Percentiles rank a stretch among this genome's conserved stretches.
Conservation (phyloP, 2,888 invertebrate genomes). For the Eudemis profundana region DNA sequence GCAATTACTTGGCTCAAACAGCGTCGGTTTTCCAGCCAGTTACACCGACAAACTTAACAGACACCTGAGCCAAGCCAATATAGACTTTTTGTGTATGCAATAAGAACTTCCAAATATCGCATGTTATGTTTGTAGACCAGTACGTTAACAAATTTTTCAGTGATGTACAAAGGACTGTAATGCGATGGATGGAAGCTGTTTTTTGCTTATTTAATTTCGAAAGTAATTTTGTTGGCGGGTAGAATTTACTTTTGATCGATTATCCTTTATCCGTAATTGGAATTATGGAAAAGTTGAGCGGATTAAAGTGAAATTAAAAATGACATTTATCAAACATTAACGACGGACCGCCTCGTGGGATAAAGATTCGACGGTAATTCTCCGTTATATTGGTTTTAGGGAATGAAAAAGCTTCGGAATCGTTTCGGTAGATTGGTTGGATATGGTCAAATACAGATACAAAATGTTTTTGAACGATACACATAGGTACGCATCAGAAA, state of each 20-base stretch:
- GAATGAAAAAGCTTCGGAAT: no score
- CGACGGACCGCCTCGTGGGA: neutral
- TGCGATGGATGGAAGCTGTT: neutral
- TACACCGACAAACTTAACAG: neutral
- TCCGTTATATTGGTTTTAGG: no score
- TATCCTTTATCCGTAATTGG: constrained; percentile 35
- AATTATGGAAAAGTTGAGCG: constrained; percentile 29
- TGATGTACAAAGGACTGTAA: neutral
- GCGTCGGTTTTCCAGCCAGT: neutral
- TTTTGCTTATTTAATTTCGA: neutral
- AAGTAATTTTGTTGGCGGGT: constrained; percentile 3
- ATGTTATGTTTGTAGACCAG: neutral
- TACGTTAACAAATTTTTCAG: constrained; percentile 10
- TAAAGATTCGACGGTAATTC: neutral
- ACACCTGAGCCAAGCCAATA: neutral
- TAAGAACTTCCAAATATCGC: neutral
- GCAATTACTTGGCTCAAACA: constrained; percentile 39
- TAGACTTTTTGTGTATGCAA: neutral
- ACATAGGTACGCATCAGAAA: no score
- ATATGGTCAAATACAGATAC: no score
- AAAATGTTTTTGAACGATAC: no score
- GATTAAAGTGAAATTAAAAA: constrained; percentile 18
- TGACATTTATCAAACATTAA: constrained; percentile 11
- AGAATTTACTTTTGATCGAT: constrained; percentile 41
- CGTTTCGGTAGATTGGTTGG: no score